Percentiles rank a stretch among this genome's conserved stretches.
phyloP scores from a whole-genome alignment of 2,113 vertebrate genomes.

The Hippocampus mohnikei region DNA sequence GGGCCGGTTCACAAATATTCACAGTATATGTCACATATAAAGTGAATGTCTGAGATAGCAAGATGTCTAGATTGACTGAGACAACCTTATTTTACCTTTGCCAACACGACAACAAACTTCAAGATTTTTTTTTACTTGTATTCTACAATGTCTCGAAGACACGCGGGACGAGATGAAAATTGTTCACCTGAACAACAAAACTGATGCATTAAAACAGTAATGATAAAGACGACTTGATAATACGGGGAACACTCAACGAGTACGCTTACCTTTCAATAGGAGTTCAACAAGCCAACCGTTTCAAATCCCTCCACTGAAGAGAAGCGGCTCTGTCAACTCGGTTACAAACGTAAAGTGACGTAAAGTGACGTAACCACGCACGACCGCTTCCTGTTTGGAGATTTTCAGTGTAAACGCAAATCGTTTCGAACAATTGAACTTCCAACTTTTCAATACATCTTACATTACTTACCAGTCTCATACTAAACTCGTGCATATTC shows the following conservation, averaged over 20 bases:
- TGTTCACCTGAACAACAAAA: not conserved
- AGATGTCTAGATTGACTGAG: slow-evolving; percentile 15
- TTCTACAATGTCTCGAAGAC: not conserved
- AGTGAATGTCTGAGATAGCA: not conserved
- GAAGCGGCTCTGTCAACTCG: not conserved
- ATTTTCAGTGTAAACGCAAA: slow-evolving; percentile 4
- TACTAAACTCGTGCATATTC: too few species aligned
- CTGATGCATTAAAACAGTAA: not conserved
- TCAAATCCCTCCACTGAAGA: not conserved
- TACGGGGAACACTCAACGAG: not conserved
- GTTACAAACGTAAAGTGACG: not conserved
- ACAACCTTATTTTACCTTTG: slow-evolving; percentile 43
- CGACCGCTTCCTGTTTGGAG: not conserved
- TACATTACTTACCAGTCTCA: too few species aligned
- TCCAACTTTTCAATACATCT: too few species aligned
- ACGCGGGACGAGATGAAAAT: not conserved
- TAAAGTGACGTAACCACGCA: not conserved
- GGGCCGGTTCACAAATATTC: not conserved
- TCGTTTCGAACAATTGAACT: too few species aligned
- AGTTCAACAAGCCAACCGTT: too few species aligned
- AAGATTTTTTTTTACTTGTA: slow-evolving; percentile 13
- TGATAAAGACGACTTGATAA: not conserved
- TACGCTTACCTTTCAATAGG: not conserved
- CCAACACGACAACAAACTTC: slow-evolving; percentile 54
- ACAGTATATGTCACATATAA: too few species aligned